A percentile compares a stretch with the other conserved stretches of the same genome.
These are phyloP conservation scores for Aldabrachelys gigantea DNA, from an alignment of 2,113 vertebrate genomes.

Conservation along the genomic window DNA sequence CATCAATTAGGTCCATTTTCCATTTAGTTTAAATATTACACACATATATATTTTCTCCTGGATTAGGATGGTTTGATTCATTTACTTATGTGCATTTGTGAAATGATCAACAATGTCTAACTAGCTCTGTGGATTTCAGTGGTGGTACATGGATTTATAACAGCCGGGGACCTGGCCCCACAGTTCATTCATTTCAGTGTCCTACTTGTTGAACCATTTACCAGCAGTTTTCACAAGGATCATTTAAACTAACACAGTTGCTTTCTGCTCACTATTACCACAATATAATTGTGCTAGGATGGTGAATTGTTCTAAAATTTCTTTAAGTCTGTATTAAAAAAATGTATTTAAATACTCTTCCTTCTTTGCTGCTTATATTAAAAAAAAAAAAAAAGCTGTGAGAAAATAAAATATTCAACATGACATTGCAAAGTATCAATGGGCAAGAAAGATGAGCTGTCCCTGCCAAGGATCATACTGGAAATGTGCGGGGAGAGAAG, in stretches of 20 bases:
- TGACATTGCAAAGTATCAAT: not conserved
- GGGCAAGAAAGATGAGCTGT: not conserved
- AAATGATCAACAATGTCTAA: not conserved
- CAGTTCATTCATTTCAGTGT: not conserved
- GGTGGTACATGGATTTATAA: not conserved
- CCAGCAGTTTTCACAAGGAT: slow-evolving; percentile 24
- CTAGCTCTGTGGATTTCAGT: accelerated
- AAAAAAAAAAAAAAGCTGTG: not conserved
- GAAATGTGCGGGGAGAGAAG: not conserved
- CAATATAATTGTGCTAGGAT: not conserved
- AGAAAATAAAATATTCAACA: slow-evolving; percentile 11
- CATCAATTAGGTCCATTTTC: not conserved
- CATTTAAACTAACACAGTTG: not conserved
- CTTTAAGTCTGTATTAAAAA: not conserved
- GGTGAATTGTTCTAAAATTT: not conserved
- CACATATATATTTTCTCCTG: accelerated
- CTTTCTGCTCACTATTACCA: slow-evolving; percentile 27
- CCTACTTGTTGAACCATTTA: not conserved
- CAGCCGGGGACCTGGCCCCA: not conserved
- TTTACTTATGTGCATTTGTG: not conserved
- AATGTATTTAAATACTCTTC: not conserved
- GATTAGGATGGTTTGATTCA: not conserved
- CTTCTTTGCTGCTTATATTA: slow-evolving; percentile 2
- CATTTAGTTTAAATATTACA: not conserved
- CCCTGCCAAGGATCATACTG: not conserved